Percentiles rank a stretch among this genome's conserved stretches.
Evolutionary conservation across 2,797 vertebrate species (phyloP).

Genomic region (Agapornis canus): DNA sequence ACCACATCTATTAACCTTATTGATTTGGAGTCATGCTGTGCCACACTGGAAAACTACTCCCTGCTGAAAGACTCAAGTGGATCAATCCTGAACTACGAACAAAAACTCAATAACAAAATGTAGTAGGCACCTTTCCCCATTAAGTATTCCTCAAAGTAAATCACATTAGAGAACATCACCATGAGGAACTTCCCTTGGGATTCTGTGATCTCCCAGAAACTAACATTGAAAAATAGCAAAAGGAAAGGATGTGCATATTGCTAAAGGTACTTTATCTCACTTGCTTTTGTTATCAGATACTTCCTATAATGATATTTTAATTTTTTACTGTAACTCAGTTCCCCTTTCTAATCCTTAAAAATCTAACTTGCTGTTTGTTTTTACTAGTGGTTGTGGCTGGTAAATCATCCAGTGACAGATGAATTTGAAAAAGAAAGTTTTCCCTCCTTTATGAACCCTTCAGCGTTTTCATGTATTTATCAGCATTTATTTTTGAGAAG

Average conservation of each 20-base stretch:
- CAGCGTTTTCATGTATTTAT: conserved; percentile 58
- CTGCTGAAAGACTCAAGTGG: conserved; percentile 90
- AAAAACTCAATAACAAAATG: conserved; percentile 91
- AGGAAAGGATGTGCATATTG: not conserved
- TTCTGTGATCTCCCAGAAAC: conserved; percentile 40
- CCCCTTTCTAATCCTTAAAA: conserved; percentile 28
- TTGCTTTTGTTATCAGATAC: not conserved
- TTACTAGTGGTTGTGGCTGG: not conserved
- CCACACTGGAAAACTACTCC: conserved; percentile 87
- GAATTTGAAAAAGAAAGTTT: not conserved
- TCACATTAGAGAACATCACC: conserved; percentile 70
- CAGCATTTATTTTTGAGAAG: conserved; percentile 40
- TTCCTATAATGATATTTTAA: not conserved
- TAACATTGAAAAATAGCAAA: not conserved
- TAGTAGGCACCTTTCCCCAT: conserved; percentile 77
- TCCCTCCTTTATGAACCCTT: not conserved
- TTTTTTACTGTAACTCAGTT: not conserved
- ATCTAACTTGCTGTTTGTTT: not conserved
- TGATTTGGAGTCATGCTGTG: conserved; percentile 91
- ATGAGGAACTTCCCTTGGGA: conserved; percentile 45
- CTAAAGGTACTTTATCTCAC: conserved; percentile 1
- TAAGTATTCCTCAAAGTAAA: conserved; percentile 88
- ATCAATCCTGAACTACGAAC: conserved; percentile 91
- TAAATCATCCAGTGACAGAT: not conserved
- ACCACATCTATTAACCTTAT: conserved; percentile 98